Evolutionary conservation across 1,140 invertebrate species (phyloP), one percentile per base, ranked within the genome.

Genomic region (Reticulitermes speratus): DNA sequence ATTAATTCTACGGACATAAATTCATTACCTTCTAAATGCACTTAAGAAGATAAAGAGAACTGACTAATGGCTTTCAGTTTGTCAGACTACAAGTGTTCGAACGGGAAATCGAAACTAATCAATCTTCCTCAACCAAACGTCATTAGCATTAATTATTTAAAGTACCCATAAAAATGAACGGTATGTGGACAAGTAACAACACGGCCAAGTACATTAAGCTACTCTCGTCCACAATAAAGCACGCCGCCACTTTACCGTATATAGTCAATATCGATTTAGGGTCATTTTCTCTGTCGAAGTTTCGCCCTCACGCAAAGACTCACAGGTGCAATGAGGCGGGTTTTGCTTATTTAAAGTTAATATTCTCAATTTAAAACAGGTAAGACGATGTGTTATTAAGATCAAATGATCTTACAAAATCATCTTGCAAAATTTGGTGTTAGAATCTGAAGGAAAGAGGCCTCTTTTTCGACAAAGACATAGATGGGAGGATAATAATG

Each of bases 91-190:
- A 48, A 16, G 2, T 16, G 48, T 48, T 16, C 48, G 9, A 12
- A 48, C 19, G 52, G 52, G 14, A 12, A 55, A 6, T 75, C 6
- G n/a, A 30, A n/a, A 8, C n/a, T 30, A 75, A n/a, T 75, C 65
- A 75, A 30, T 75, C 65, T 8, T 16, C n/a, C 6, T 75, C 65
- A 75, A 75, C 11, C n/a, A 6, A n/a, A n/a, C 7, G 65, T 75
- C 65, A 75, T 75, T 30, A 75, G 9, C n/a, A 75, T 75, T 30
- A 75, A 75, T 75, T n/a, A 75, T 75, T 75, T 55, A 55, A 55
- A 55, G 52, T n/a, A 75, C 65, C 19, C 59, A 8, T 65, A 48
- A 48, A 48, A 48, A 7, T 65, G 21, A 65, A 23, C 59, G 59
- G 0, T 23, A 65, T 65, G 12, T 65, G 7, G 25, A 65, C 7